phyloP scores from a whole-genome alignment of 1,140 invertebrate genomes.

The Lepidurus couesii region DNA sequence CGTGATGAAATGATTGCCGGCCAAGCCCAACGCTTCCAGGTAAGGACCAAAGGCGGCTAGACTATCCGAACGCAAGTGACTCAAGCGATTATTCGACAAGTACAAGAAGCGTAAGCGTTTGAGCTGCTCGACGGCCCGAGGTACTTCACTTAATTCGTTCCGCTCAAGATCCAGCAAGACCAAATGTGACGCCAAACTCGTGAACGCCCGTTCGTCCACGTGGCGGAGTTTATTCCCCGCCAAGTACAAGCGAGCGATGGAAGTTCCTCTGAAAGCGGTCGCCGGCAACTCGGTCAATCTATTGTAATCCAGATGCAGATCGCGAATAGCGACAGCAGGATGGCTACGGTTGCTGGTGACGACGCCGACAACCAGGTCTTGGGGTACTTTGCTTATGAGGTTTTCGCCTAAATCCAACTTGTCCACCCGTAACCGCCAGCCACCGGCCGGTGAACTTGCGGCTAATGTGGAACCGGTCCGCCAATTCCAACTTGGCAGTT shows the following conservation, averaged over 20 bases:
- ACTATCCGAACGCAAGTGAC: constrained; percentile 51
- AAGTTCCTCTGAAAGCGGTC: constrained; percentile 60
- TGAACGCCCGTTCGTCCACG: constrained; percentile 63
- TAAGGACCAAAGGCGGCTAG: constrained; percentile 54
- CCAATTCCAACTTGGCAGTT: constrained; percentile 56
- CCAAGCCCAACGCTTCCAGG: constrained; percentile 68
- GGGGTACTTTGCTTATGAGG: constrained; percentile 54
- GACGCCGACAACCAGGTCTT: constrained; percentile 41
- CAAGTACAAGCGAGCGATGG: constrained; percentile 65
- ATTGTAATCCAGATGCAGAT: constrained; percentile 74
- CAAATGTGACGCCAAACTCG: constrained; percentile 61
- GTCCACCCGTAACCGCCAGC: constrained; percentile 58
- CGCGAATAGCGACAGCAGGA: constrained; percentile 56
- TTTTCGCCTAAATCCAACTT: constrained; percentile 81
- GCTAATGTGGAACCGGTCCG: constrained; percentile 20
- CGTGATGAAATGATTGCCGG: constrained; percentile 66
- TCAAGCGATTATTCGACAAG: constrained; percentile 70
- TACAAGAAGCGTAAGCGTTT: constrained; percentile 70
- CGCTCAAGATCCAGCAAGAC: constrained; percentile 78
- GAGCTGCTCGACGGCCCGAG: constrained; percentile 59
- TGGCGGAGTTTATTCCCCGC: constrained; percentile 66
- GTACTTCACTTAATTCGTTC: constrained; percentile 63
- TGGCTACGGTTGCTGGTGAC: constrained; percentile 56
- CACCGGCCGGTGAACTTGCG: constrained; percentile 41
- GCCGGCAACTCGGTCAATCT: constrained; percentile 58